Conservation (phyloP, 1,140 invertebrate genomes). For the Drosophila guanche region DNA sequence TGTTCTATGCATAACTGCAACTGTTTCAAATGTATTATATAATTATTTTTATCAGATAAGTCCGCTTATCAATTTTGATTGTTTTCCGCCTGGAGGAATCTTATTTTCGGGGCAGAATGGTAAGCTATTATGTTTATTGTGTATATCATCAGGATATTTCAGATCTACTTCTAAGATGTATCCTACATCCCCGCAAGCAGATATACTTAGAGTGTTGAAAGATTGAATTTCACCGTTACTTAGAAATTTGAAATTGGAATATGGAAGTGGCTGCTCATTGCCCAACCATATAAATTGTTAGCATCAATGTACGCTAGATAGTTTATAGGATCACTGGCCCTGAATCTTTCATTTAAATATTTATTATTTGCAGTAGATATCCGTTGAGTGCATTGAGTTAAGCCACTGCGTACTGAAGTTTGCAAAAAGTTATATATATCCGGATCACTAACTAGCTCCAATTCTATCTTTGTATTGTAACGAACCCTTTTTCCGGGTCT, state of each 20-base stretch:
- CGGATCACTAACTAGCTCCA: conserved; percentile 11
- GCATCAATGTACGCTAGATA: conserved; percentile 5
- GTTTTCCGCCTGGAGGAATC: background rate
- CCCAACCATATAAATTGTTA: conserved; percentile 1
- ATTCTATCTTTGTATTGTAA: background rate
- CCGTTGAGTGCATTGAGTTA: conserved; percentile 6
- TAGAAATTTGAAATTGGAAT: background rate
- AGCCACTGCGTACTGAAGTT: background rate
- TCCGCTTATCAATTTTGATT: background rate
- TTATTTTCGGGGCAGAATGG: conserved; percentile 2
- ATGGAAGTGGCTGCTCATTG: background rate
- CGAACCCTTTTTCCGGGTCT: too few species aligned
- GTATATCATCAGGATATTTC: background rate
- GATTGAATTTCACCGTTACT: background rate
- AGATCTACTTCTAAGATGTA: conserved; percentile 11
- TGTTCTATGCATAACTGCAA: conserved; percentile 3
- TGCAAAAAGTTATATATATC: conserved; percentile 7
- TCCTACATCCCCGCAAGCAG: background rate
- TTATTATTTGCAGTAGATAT: conserved; percentile 1
- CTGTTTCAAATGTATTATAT: conserved; percentile 6
- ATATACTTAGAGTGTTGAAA: background rate
- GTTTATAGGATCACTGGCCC: background rate
- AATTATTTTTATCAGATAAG: background rate
- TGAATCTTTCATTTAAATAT: background rate
- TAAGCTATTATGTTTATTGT: background rate